Base-by-base conservation (phyloP, 2,888 invertebrate genomes). In the Altica lythri region DNA sequence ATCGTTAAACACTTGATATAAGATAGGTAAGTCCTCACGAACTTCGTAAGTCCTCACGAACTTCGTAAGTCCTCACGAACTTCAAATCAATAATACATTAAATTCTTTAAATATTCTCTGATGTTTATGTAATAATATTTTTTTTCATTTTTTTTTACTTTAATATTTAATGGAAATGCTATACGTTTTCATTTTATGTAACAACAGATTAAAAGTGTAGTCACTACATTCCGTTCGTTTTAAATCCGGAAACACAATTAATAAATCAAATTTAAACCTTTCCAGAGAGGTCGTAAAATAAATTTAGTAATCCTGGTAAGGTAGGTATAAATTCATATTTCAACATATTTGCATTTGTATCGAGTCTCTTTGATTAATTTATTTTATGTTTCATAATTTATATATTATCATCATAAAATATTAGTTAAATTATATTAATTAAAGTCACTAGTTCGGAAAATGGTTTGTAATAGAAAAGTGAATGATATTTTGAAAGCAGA, bases 201-300 rank as follows among this genome's bases (percentile, higher is more conserved):
- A 9, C n/a, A n/a, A 9, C 27, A n/a, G 6, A 5, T 19, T 19
- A 5, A 5, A 34, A 34, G 9, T 16, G 16, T 30, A 44, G 30
- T 44, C 12, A 18, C 30, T 30, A 16, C 9, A 27, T 43, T 12
- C 32, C 13, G 30, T 12, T 19, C 13, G 30, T 18, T 17, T 13
- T 46, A 25, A 44, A 53, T 38, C 47, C 46, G 38, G 30, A 25
- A 53, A 53, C 47, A 47, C 49, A 57, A 57, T 55, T 49, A 49
- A 53, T 57, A 49, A 57, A 57, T 57, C 53, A 57, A 53, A 6
- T 38, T 30, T 55, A 32, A 55, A 25, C 51, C 44, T 35, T 55
- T 55, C 37, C 47, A 29, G 47, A 47, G 22, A 37, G 46, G 42
- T 43, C 19, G 30, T 47, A 38, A 32, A 51, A 51, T 55, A 51